Conservation (phyloP, 2,797 vertebrate genomes). For the Rhinophrynus dorsalis region DNA sequence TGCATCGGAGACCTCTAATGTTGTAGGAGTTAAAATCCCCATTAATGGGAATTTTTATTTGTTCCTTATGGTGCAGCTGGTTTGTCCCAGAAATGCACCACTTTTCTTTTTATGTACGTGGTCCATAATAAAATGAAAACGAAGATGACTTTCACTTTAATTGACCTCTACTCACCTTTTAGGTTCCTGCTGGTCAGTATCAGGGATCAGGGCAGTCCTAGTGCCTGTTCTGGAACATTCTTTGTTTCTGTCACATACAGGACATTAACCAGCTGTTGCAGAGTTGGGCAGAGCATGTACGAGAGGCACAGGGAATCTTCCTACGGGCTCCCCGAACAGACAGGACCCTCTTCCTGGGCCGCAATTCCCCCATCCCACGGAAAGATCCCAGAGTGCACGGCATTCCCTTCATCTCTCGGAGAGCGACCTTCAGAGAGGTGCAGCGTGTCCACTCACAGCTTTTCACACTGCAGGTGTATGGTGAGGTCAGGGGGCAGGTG, state of each 20-base stretch:
- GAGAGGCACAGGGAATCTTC: constrained; percentile 78
- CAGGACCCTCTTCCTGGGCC: constrained; percentile 77
- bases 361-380: constrained; percentile 69
- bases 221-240: too few relatives aligned
- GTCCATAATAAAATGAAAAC: too few relatives aligned
- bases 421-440: constrained; percentile 89
- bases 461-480: constrained; percentile 79
- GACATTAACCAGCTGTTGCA: constrained; percentile 86
- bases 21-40: too few relatives aligned
- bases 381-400: constrained; percentile 77
- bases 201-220: too few relatives aligned
- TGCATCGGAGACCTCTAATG: too few relatives aligned
- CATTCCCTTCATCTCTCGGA: constrained; percentile 84
- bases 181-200: too few relatives aligned
- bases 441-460: constrained; percentile 76
- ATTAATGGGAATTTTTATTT: too few relatives aligned
- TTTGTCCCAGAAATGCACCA: too few relatives aligned
- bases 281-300: constrained; percentile 78
- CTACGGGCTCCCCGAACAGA: constrained; percentile 80
- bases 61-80: too few relatives aligned
- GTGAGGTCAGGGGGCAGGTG: constrained; percentile 61
- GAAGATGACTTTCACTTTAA: too few relatives aligned
- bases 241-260: constrained; percentile 64
- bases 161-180: too few relatives aligned
- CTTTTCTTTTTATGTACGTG: too few relatives aligned